Percentiles rank a stretch among this genome's conserved stretches.
These are phyloP conservation scores for Kradibia gibbosae DNA, from an alignment of 1,140 invertebrate genomes.

Conservation along the genomic window DNA sequence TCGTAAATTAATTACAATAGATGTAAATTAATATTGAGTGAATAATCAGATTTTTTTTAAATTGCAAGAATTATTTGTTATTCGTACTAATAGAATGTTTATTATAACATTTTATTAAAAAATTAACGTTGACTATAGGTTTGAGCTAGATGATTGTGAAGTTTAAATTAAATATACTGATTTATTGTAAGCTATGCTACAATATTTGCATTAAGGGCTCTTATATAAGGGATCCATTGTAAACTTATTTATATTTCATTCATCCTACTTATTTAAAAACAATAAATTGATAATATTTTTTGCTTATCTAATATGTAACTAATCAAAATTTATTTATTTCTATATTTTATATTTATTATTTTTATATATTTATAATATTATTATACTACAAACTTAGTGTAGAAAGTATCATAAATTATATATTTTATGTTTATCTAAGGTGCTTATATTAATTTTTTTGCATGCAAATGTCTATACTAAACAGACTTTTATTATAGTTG, in stretches of 20 bases:
- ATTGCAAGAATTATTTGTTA: neutral
- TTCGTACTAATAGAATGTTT: neutral
- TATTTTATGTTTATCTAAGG: slow-evolving; percentile 5
- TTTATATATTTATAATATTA: slow-evolving; percentile 30
- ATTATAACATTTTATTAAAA: neutral
- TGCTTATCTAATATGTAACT: slow-evolving; percentile 15
- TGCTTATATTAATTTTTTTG: slow-evolving; percentile 26
- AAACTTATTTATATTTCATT: neutral
- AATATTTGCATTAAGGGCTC: neutral
- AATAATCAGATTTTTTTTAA: too few species aligned
- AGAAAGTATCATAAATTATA: slow-evolving; percentile 36
- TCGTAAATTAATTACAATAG: neutral
- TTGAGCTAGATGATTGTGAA: neutral
- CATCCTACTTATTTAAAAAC: neutral
- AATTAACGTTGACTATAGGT: neutral
- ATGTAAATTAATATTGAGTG: neutral
- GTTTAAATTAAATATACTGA: slow-evolving; percentile 8
- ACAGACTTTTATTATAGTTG: slow-evolving; percentile 32
- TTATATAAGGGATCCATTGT: slow-evolving; percentile 4
- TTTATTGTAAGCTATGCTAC: neutral
- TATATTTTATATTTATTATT: slow-evolving; percentile 29
- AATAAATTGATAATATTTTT: neutral
- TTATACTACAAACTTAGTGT: slow-evolving; percentile 34
- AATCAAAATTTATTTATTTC: slow-evolving; percentile 21
- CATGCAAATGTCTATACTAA: slow-evolving; percentile 40